Base-by-base conservation (phyloP, 2,797 vertebrate species). In the Carapus acus region DNA sequence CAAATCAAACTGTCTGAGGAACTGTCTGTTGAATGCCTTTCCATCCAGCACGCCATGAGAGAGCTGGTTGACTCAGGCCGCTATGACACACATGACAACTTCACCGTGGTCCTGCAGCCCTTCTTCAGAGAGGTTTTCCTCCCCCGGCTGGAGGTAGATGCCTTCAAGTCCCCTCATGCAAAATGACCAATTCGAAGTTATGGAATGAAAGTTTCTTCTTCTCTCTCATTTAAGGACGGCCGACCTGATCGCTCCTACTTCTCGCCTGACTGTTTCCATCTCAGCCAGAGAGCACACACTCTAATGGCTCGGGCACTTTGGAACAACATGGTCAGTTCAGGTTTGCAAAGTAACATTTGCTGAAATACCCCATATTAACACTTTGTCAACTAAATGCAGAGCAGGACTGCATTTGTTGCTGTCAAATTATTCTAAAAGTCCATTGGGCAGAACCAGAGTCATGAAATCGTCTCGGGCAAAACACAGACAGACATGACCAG, bases 31-130 rank as follows among this genome's bases (percentile, higher is more conserved):
- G 7, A 46, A 12, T 49, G 18, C 71, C 12, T 57, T 47, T 52
- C 37, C 7, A 18, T 45, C 24, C 79, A 98, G 96, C 67, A 2
- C 18, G 80, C 62, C 8, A 70, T 89, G 76, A 82, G 37, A 15
- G 61, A 86, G 15, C 77, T 98, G 8, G 65, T 96, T 41, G 86
- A 91, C 42, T 89, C 89, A 0, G 92, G 93, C 9, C 85, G 79
- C 6, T 98, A 96, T 0, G 90, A 96, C 73, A 91, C 86, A 0
- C 80, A 71, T 24, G 58, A 89, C 6, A 86, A 93, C 76, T 98
- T 98, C 84, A 88, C 92, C 0, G 94, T 97, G 50, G 84, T 94
- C 2, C 62, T 94, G 18, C 96, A 98, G 77, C 90, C 93, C 1
- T 93, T 95, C 71, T 73, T 94, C 15, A 84, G 63, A 37, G 83